Base-by-base conservation (phyloP, 1,140 invertebrate genomes). In the Eulimnadia texana region DNA sequence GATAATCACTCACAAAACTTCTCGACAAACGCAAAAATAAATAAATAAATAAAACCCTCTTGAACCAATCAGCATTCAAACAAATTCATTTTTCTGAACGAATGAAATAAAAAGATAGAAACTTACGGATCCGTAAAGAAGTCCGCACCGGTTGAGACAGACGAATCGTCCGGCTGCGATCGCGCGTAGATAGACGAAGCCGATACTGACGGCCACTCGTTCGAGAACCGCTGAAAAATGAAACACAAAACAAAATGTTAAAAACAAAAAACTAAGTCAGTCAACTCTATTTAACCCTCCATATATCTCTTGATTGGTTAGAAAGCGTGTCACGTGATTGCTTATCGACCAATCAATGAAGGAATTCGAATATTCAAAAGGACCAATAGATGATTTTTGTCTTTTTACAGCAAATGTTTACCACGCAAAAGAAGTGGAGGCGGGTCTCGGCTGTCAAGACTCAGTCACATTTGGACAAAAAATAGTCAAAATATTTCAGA, bases 121-220 rank as follows among this genome's bases (percentile, higher is more conserved):
- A 83, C 85, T 84, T 80, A 90, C 86, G 80, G 86, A 84, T 71
- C 84, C 84, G 77, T 88, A 90, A 64, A 85, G 81, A 70, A 82
- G 77, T 72, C 86, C 86, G 72, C 85, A 88, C 64, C 80, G 77
- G 74, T 88, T 85, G 85, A 90, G 87, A 72, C 86, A 90, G 69
- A 90, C 82, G 77, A 81, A 88, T 69, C 86, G 78, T 72, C 85
- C 88, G 63, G 86, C 86, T 67, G 84, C 83, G 62, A 88, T 81
- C 71, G 85, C 84, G 78, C 88, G 85, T 69, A 90, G 86, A 75
- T 82, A 85, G 72, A 90, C 76, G 76, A 85, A 83, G 69, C 85
- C 85, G 50, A 63, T 29, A 27, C 56, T 25, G 68, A 85, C 81
- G 59, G 85, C 84, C 61, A 79, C 82, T 72, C 85, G 80, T 76